Evolutionary conservation across 2,797 vertebrate species (phyloP), one percentile per base, ranked within the genome.

Genomic region (Myiotriccus ornatus): DNA sequence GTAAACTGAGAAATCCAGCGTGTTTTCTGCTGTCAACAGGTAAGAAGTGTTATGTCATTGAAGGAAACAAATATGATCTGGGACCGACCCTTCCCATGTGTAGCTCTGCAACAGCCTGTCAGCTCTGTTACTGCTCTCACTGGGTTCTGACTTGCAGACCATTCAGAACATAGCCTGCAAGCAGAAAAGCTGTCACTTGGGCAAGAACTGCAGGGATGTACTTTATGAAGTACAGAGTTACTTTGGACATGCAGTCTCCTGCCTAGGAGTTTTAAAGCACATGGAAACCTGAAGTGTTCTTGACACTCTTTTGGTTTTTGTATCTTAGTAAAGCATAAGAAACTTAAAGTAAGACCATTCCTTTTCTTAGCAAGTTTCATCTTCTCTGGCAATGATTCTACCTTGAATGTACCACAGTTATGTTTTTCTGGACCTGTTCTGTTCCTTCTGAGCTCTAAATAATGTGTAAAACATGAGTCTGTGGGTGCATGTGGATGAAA

Each of bases 71-170:
- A 18, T 9, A 15, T 8, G 15, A 65, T 35, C 20, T 78, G 57
- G 39, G 10, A 15, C n/a, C 13, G 53, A 10, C 12, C 15, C 19
- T 85, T 68, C 0, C 1, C 22, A 7, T 2, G 22, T 27, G 8
- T 59, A 23, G 13, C 13, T 6, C 9, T n/a, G 32, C 59, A 56
- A 9, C 27, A 67, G 35, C 28, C 34, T 56, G 1, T n/a, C 18
- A 11, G 24, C 28, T 81, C 25, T 71, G 12, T 20, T 75, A 41
- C 35, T 49, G 41, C 7, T 59, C 12, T 46, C 37, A 8, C 9
- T 50, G 43, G 6, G 2, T 52, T 78, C 62, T 52, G 47, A 15
- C 19, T 55, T 65, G 17, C 11, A 37, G 35, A n/a, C 18, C 20
- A 9, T 52, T 46, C 43, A 27, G 50, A 56, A 62, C 43, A 53